Percentiles rank a stretch among this genome's conserved stretches.
These are phyloP conservation scores for Leuciscus idus DNA, from an alignment of 2,113 vertebrate genomes.

Conservation along the genomic window DNA sequence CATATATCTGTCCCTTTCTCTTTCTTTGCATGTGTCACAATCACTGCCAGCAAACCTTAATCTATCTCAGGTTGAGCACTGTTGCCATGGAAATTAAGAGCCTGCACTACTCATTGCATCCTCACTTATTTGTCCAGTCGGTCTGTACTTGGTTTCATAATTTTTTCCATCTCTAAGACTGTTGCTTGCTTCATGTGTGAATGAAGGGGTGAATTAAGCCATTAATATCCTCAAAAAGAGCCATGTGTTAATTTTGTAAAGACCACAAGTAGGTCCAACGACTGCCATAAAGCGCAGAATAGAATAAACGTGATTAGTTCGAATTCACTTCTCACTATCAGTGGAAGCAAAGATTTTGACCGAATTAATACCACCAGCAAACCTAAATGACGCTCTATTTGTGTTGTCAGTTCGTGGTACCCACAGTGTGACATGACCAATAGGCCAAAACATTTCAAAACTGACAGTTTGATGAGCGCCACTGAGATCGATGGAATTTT, in stretches of 20 bases:
- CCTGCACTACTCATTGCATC: constrained; percentile 26
- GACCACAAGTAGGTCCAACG: not conserved
- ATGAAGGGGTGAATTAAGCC: not conserved
- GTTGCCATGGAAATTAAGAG: constrained; percentile 49
- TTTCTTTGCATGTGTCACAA: constrained; percentile 10
- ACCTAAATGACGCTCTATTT: not conserved
- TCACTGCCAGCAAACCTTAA: constrained; percentile 4
- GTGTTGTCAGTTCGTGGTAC: not conserved
- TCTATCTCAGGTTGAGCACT: constrained; percentile 37
- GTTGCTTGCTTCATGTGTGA: not conserved
- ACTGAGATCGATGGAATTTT: constrained; percentile 57
- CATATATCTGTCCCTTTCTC: constrained; percentile 6
- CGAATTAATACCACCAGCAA: not conserved
- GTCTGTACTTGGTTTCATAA: not conserved
- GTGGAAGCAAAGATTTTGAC: not conserved
- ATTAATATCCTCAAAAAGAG: not conserved
- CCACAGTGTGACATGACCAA: constrained; percentile 46
- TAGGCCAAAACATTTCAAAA: constrained; percentile 45
- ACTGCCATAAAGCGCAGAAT: not conserved
- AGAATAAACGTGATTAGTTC: not conserved
- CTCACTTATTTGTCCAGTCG: not conserved
- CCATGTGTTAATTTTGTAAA: not conserved
- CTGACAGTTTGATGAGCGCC: constrained; percentile 55
- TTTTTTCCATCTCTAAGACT: not conserved
- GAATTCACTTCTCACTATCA: not conserved